Percentiles rank a stretch among this genome's conserved stretches.
Conservation (phyloP, 1,140 invertebrate species). For the Ostrea edulis region DNA sequence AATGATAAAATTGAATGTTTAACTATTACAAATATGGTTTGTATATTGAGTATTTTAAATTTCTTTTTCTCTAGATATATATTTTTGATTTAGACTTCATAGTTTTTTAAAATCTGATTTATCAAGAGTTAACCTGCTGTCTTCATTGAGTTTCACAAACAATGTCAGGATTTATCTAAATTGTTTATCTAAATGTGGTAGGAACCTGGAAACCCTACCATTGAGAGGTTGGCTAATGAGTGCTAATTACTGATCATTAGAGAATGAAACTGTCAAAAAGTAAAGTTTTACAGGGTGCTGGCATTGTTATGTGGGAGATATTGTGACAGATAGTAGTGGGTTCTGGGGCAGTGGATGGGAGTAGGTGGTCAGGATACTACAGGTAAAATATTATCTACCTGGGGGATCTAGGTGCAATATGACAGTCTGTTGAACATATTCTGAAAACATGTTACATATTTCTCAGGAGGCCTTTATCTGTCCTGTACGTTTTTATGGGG, state of each 20-base stretch:
- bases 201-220: neutral
- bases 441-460: slow-evolving; percentile 11
- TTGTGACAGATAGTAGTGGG: slow-evolving; percentile 10
- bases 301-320: neutral
- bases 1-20: no score
- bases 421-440: slow-evolving; percentile 15
- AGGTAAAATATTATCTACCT: slow-evolving; percentile 14
- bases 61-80: no score
- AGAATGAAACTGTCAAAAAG: slow-evolving; percentile 35
- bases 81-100: no score
- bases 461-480: neutral
- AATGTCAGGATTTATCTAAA: neutral
- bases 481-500: neutral
- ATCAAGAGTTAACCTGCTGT: no score
- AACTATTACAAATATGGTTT: no score
- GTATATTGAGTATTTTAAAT: no score
- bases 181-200: neutral
- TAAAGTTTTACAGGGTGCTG: slow-evolving; percentile 23
- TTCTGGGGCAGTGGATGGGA: neutral
- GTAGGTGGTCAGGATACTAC: neutral
- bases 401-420: slow-evolving; percentile 11
- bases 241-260: slow-evolving; percentile 12
- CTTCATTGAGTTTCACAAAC: no score
- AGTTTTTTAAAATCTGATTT: no score
- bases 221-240: neutral